phyloP scores from a whole-genome alignment of 2,797 vertebrate species.

The Danio albolineatus region DNA sequence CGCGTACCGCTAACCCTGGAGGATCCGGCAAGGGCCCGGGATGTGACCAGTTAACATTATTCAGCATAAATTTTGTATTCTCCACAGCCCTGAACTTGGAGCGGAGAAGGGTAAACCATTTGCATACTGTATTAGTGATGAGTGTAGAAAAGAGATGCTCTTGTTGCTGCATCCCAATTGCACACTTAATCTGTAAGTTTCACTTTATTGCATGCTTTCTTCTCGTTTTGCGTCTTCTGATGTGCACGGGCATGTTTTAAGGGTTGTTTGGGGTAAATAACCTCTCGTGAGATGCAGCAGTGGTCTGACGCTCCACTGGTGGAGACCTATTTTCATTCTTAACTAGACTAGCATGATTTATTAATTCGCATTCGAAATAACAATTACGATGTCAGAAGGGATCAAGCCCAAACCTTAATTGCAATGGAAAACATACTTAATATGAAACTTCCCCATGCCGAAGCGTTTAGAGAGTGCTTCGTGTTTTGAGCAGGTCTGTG shows the following conservation, averaged over 20 bases:
- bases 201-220: slow-evolving; percentile 47
- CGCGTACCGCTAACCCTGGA: slow-evolving; percentile 78
- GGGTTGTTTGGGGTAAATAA: slow-evolving; percentile 54
- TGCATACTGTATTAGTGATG: slow-evolving; percentile 76
- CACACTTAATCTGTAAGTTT: slow-evolving; percentile 60
- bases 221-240: slow-evolving; percentile 54
- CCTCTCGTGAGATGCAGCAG: slow-evolving; percentile 67
- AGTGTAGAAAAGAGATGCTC: slow-evolving; percentile 65
- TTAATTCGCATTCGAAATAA: slow-evolving; percentile 95
- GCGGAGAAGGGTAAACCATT: slow-evolving; percentile 69
- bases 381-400: slow-evolving; percentile 89
- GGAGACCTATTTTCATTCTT: slow-evolving; percentile 91
- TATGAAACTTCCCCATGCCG: slow-evolving; percentile 59
- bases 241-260: slow-evolving; percentile 39
- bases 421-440: slow-evolving; percentile 86
- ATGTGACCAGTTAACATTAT: slow-evolving; percentile 84
- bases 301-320: slow-evolving; percentile 77
- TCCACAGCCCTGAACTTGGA: slow-evolving; percentile 69
- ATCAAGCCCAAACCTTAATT: slow-evolving; percentile 90
- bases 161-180: slow-evolving; percentile 66
- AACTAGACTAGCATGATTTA: slow-evolving; percentile 93
- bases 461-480: slow-evolving; percentile 16
- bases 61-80: slow-evolving; percentile 86
- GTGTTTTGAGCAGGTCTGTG: slow-evolving; percentile 30
- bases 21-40: slow-evolving; percentile 72